Base-by-base conservation (phyloP, 2,888 invertebrate species). In the Nineta flava region DNA sequence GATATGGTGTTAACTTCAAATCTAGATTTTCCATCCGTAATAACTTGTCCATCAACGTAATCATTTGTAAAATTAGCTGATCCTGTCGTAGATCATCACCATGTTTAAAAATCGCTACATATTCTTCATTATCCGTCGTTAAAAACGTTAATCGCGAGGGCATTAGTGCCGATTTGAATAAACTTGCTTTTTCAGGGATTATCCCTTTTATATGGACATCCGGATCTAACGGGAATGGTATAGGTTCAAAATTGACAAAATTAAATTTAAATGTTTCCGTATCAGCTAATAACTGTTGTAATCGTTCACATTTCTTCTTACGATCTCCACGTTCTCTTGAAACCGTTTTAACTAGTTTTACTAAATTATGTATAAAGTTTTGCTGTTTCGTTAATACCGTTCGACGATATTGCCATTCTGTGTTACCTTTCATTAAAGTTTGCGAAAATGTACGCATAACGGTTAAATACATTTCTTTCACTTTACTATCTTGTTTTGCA, bases 31-130 rank as follows among this genome's bases (percentile, higher is more conserved):
- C 99, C 57, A 88, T 76, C 41, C 93, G 74, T 55, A 99, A 67
- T 49, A 99, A 66, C 65, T 93, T 92, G 65, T 99, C 99, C 95
- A 99, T 99, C 12, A 99, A 70, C 0, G 93, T 91, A 40, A 99
- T 96, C 76, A 97, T 97, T 71, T 99, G 97, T 45, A 99, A 70
- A 53, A 99, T 91, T 1, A 99, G 74, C 66, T 99, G 97, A 70
- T 99, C 97, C 69, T 99, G 97, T 2, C 99, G 74, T 48, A 99
- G 68, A 65, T 99, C 97, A 66, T 99, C 99, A 1, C 99, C 99
- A 59, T 94, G 84, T 65, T 99, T 99, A 66, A 97, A 97, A 53
- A 99, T 96, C 0, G 95, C 88, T 13, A 90, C 86, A 66, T 96
- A 99, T 60, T 91, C 87, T 34, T 77, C 75, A 38, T 83, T 83